These are phyloP conservation scores for Acronicta psi DNA, from an alignment of 2,888 invertebrate genomes.

Conservation along the genomic window DNA sequence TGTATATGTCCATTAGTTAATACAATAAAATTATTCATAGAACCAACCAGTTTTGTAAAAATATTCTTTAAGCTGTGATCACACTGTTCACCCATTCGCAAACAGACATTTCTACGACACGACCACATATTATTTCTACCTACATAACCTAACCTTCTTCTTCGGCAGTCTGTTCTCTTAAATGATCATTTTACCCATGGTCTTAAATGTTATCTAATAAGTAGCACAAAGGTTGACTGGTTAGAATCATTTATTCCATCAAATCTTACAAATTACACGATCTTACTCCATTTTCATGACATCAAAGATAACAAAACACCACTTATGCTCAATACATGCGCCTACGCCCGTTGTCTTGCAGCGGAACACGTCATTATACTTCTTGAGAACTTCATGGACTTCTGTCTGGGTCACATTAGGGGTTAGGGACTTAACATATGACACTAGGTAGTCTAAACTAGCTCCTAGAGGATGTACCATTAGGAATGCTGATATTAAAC, in stretches of 20 bases:
- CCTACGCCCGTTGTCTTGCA: constrained; percentile 69
- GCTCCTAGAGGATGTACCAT: constrained; percentile 80
- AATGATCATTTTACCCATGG: too few relatives aligned
- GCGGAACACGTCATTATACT: constrained; percentile 71
- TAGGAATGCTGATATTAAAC: constrained; percentile 78
- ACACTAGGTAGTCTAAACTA: constrained; percentile 74
- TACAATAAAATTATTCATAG: too few relatives aligned
- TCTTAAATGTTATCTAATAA: too few relatives aligned
- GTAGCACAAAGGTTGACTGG: constrained; percentile 1
- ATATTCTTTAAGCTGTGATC: too few relatives aligned
- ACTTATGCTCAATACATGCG: constrained; percentile 70
- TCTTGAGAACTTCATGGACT: constrained; percentile 68
- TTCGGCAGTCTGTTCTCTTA: too few relatives aligned
- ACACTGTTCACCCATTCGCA: too few relatives aligned
- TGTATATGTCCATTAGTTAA: too few relatives aligned
- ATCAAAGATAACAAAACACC: constrained; percentile 74
- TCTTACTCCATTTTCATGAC: constrained; percentile 47
- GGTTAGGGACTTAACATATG: constrained; percentile 74
- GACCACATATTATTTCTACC: too few relatives aligned
- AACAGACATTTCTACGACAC: too few relatives aligned
- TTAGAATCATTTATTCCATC: constrained; percentile 20
- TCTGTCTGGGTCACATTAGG: constrained; percentile 66
- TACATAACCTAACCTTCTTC: too few relatives aligned
- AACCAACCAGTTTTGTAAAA: too few relatives aligned
- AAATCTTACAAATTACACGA: constrained; percentile 1